Base-by-base conservation (phyloP, 92 coral and sea anemone species). In the Palythoa grandis region DNA sequence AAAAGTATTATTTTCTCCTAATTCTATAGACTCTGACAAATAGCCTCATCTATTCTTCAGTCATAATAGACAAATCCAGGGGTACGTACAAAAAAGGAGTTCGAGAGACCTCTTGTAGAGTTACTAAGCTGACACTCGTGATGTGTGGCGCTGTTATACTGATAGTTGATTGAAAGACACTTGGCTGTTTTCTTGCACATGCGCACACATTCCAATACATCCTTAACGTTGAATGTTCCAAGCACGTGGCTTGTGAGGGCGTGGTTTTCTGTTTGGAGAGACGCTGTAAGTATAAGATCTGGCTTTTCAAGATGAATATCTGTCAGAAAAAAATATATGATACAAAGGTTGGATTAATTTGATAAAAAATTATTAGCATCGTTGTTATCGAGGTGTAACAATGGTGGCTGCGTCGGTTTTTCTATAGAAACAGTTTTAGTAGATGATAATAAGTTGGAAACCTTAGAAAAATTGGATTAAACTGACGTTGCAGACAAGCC, bases 201-300 rank as follows among this genome's bases (percentile, higher is more conserved):
- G 39, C 57, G 84, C 57, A 47, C 72, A 63, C 84, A 79, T 11
- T 61, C 84, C 16, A 20, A 43, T 52, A 79, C 72, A 56, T 79
- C 72, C 1, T 19, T 22, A 11, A 79, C 84, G 29, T 38, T 40
- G 11, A 37, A 22, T 20, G 39, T 39, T 37, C 23, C 56, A 16
- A 79, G 37, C 20, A 79, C 72, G 23, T 79, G 84, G 61, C 72
- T 29, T 3, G n/a, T 58, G 38, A 79, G 84, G 72, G 57, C 38
- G 57, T 79, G 57, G 50, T 79, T 58, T n/a, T 63, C 58, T 39
- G 84, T 60, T 60, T 79, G 53, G n/a, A 79, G 84, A 40, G 84
- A 79, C 20, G 72, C 84, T n/a, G 72, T 79, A 61, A 79, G 61
- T 65, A 79, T 43, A 8, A 43, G 19, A 7, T 60, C 56, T 14